phyloP scores from a whole-genome alignment of 2,888 invertebrate genomes.

The Athalia rosae region DNA sequence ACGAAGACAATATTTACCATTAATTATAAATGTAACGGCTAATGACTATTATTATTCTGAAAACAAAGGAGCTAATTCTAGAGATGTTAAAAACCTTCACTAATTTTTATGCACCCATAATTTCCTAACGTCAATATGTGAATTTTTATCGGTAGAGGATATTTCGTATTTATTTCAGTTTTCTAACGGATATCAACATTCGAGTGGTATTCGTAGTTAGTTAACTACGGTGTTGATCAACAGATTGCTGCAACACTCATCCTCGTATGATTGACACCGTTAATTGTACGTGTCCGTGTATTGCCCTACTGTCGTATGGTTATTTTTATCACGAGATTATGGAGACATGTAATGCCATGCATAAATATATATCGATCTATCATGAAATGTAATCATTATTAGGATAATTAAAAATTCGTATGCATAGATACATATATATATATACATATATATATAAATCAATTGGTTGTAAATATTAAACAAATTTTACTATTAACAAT shows the following conservation, averaged over 20 bases:
- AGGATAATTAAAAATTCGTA: constrained; percentile 30
- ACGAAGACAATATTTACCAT: constrained; percentile 34
- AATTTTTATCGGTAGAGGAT: constrained; percentile 43
- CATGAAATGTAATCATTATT: constrained; percentile 5
- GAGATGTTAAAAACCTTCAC: constrained; percentile 26
- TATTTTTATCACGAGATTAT: constrained; percentile 7
- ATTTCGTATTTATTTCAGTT: constrained; percentile 44
- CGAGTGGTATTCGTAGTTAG: background rate
- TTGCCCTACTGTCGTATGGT: background rate
- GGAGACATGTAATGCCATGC: constrained; percentile 19
- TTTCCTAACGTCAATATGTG: constrained; percentile 37
- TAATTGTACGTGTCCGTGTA: constrained; percentile 3
- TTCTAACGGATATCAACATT: constrained; percentile 17
- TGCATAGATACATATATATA: constrained; percentile 42
- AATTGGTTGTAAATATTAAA: constrained; percentile 60
- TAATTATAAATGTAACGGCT: constrained; percentile 3
- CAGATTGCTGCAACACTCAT: constrained; percentile 15
- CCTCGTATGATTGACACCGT: constrained; percentile 2
- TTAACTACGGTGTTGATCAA: background rate
- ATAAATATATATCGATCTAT: constrained; percentile 41
- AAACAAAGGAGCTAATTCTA: background rate
- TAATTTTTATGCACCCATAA: constrained; percentile 38
- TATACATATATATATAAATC: constrained; percentile 51
- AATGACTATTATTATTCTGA: constrained; percentile 9
- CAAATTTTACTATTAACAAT: constrained; percentile 59